These are phyloP conservation scores for Muscicapa striata DNA, from an alignment of 2,797 vertebrate species.

Conservation along the genomic window DNA sequence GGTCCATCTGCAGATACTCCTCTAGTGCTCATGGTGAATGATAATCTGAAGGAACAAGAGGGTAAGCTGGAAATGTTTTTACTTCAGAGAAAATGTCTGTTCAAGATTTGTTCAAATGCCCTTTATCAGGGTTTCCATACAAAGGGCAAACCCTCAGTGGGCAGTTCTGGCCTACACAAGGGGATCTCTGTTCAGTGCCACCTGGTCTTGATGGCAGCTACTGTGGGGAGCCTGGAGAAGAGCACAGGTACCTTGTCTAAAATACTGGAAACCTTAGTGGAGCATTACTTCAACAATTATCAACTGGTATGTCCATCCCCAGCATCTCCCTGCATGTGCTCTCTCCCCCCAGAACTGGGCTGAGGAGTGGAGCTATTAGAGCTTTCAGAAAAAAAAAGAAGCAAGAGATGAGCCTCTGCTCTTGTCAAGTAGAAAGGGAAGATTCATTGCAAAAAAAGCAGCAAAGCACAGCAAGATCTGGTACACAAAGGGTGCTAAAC, in stretches of 20 bases:
- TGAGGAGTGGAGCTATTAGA: background rate
- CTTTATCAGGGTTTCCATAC: background rate
- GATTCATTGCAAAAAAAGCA: background rate
- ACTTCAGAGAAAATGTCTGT: background rate
- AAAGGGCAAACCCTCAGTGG: background rate
- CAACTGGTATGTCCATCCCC: background rate
- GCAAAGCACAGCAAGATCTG: background rate
- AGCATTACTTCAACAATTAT: background rate
- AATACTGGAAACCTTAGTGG: background rate
- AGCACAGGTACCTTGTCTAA: background rate
- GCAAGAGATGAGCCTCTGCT: background rate
- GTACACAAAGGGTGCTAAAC: background rate
- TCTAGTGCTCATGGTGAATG: accelerated
- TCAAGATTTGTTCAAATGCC: background rate
- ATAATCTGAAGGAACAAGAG: background rate
- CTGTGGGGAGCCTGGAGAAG: background rate
- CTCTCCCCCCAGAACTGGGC: background rate
- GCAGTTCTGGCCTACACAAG: background rate
- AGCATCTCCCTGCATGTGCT: background rate
- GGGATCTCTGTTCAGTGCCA: background rate
- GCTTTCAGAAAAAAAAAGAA: background rate
- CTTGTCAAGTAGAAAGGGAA: background rate
- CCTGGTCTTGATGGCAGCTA: background rate
- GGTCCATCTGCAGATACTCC: background rate
- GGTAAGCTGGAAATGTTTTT: background rate